A percentile compares a stretch with the other conserved stretches of the same genome.
Evolutionary conservation across 2,888 invertebrate species (phyloP).

Genomic region (Eueremaeus valkanovi): DNA sequence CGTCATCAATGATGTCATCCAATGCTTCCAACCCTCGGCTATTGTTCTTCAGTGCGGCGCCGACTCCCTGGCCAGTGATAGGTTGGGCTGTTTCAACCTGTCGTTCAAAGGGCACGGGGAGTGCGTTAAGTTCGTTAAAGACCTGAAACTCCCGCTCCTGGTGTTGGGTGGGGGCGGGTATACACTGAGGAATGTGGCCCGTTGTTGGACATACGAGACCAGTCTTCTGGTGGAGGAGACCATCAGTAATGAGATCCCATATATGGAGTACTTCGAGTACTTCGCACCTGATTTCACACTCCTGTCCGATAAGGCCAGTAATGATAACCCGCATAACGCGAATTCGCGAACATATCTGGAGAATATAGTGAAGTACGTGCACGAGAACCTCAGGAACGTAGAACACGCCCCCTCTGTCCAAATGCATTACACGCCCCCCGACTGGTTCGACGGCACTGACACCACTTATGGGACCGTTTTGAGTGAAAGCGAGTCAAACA

Average conservation of each 20-base stretch:
- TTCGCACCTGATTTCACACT: slow-evolving; percentile 99
- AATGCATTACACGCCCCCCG: slow-evolving; percentile 90
- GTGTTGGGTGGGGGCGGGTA: slow-evolving; percentile 98
- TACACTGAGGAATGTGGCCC: slow-evolving; percentile 96
- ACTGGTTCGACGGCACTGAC: slow-evolving; percentile 67
- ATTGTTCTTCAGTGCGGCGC: slow-evolving; percentile 98
- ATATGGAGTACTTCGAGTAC: slow-evolving; percentile 99
- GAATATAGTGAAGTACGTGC: slow-evolving; percentile 73
- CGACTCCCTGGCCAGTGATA: slow-evolving; percentile 93
- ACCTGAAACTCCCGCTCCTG: slow-evolving; percentile 90
- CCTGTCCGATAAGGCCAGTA: slow-evolving; percentile 68
- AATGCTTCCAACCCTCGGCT: slow-evolving; percentile 95
- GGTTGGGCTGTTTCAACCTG: slow-evolving; percentile 96
- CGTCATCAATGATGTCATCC: slow-evolving; percentile 81
- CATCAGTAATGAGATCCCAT: slow-evolving; percentile 94
- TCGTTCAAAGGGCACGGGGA: slow-evolving; percentile 93
- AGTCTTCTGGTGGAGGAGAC: slow-evolving; percentile 92
- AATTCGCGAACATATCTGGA: slow-evolving; percentile 83
- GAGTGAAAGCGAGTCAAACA: slow-evolving; percentile 64
- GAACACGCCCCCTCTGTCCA: slow-evolving; percentile 66
- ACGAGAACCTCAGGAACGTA: slow-evolving; percentile 55
- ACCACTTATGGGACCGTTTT: neutral
- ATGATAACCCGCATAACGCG: slow-evolving; percentile 65
- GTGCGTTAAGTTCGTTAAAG: slow-evolving; percentile 96
- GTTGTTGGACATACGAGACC: slow-evolving; percentile 99